Evolutionary conservation across 2,888 invertebrate genomes (phyloP), one percentile per base, ranked within the genome.

Genomic region (Serrognathus titanus): DNA sequence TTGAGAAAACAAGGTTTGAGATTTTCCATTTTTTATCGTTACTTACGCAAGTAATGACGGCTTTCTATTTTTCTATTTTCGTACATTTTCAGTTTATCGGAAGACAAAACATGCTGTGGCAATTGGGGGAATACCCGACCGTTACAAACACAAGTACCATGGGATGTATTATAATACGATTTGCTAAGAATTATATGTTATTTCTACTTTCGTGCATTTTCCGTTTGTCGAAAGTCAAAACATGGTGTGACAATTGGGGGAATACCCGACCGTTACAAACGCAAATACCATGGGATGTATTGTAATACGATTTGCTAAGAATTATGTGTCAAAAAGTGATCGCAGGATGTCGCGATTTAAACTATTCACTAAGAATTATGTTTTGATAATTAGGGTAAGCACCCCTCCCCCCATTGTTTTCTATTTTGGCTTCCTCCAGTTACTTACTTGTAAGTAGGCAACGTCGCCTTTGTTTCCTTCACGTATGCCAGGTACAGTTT

Each of bases 401-500:
- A 31, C 24, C 24, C 16, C 16, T 3, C 24, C 24, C 16, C 16
- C 16, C 7, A 31, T 31, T 6, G 6, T 3, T 31, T 31, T 31
- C 24, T 6, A 6, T 31, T 31, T 31, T 31, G 24, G 24, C 6
- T 31, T 13, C 40, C 6, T 6, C 5, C 1, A 7, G 8, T 11
- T 69, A 84, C 88, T 81, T 83, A 94, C 95, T 95, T 94, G 81
- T 94, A 96, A 0, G 93, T 92, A 0, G 93, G 89, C 65, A 97
- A 82, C 69, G 92, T 89, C 50, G 94, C 90, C 77, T 97, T 97
- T 1, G 98, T 99, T 75, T 99, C 98, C 80, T 96, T 95, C 37
- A 99, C 97, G 79, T 99, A 99, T 67, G 90, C 90, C 58, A 99
- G 85, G 79, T 99, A 99, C 53, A 97, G 84, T 75, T 97, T 92